Percentiles rank a stretch among this genome's conserved stretches.
These are phyloP conservation scores for Amphipoea oculea DNA, from an alignment of 2,888 invertebrate genomes.

Conservation along the genomic window DNA sequence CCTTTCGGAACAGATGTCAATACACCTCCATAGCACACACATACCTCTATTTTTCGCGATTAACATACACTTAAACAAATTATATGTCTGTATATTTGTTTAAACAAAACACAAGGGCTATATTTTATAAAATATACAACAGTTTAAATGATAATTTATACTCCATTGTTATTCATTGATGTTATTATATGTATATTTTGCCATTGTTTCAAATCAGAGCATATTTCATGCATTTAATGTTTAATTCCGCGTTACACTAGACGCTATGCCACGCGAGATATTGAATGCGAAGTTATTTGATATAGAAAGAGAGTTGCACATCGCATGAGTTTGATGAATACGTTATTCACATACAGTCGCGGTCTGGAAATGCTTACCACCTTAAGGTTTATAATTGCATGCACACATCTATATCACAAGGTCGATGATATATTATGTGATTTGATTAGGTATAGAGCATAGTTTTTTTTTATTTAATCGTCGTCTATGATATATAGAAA, in stretches of 20 bases:
- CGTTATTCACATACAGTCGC: neutral
- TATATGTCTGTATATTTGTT: constrained; percentile 76
- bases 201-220: constrained; percentile 91
- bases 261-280: constrained; percentile 64
- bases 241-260: constrained; percentile 76
- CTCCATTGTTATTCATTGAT: constrained; percentile 91
- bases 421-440: neutral
- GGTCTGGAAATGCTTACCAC: neutral
- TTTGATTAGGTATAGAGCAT: neutral
- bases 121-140: constrained; percentile 90
- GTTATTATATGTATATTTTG: constrained; percentile 91
- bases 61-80: constrained; percentile 80
- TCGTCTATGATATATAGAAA: neutral
- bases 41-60: constrained; percentile 57
- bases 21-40: neutral
- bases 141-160: constrained; percentile 91
- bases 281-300: constrained; percentile 29
- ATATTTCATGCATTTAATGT: constrained; percentile 91
- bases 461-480: neutral
- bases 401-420: neutral
- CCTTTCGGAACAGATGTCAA: constrained; percentile 12
- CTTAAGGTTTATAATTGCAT: neutral
- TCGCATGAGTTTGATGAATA: constrained; percentile 27
- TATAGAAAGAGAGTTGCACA: constrained; percentile 38
- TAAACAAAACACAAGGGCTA: constrained; percentile 85